Evolutionary conservation across 2,888 invertebrate genomes (phyloP), one percentile per base, ranked within the genome.

Genomic region (Thera obeliscata): DNA sequence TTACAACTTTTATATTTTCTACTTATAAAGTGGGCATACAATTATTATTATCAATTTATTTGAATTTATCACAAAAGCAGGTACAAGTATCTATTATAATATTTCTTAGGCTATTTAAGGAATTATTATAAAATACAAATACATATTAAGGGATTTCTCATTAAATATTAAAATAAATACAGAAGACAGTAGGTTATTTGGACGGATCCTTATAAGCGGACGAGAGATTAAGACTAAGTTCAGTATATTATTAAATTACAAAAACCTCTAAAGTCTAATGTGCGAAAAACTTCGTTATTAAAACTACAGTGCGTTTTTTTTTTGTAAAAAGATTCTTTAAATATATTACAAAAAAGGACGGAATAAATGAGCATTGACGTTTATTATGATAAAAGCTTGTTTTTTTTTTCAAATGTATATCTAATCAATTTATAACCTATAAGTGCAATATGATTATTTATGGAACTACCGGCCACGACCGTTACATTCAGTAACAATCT

Each of bases 271-370:
- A 43, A 55, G 4, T n/a, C 55, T 61, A 46, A 46, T 35, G 11
- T 33, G 61, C 41, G 36, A 33, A 61, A 58, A 61, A 46, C 11
- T 61, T 61, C 22, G 52, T 8, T 52, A 43, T 41, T 50, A 61
- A 55, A 61, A 55, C 54, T 54, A 61, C 8, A 9, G 61, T 61
- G 61, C 55, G 41, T 12, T 56, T 55, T 48, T 55, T 48, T 54
- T 41, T 43, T 54, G 7, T 54, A 54, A 55, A 55, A 61, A 54
- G 9, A 61, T 61, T 52, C 8, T 0, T 59, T 41, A 60, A 12
- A 43, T 1, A n/a, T 61, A 61, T 55, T 61, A 55, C 54, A 60
- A 50, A 60, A 54, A 35, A 35, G 61, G 54, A 54, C 54, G 61
- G 54, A 61, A 35, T 59, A 59, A 50, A 60, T 60, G 50, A 60